Conservation (phyloP, 2,113 vertebrate genomes). For the Puntigrus tetrazona region DNA sequence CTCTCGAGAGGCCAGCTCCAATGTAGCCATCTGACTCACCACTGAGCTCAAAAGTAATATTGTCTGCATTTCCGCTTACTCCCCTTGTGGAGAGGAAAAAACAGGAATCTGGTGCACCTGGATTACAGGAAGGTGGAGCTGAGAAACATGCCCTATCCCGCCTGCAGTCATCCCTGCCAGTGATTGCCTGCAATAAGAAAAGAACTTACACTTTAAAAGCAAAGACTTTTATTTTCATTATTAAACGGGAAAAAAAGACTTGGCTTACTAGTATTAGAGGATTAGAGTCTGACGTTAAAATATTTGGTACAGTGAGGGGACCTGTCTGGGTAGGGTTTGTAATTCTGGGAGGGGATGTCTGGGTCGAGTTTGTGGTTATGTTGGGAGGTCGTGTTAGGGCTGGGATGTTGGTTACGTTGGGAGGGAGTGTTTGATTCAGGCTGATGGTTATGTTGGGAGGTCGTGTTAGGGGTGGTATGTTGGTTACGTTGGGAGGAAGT, state of each 20-base stretch:
- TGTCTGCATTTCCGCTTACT: neutral
- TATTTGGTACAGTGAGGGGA: neutral
- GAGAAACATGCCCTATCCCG: constrained; percentile 35
- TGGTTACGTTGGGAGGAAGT: neutral
- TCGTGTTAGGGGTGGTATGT: neutral
- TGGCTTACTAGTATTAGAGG: too few species aligned
- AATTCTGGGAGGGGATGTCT: neutral
- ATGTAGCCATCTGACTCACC: constrained; percentile 57
- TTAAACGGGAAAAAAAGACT: neutral
- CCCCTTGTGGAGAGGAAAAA: constrained; percentile 43
- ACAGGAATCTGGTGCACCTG: neutral
- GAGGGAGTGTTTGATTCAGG: neutral
- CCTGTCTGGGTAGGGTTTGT: neutral
- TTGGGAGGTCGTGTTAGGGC: too few species aligned
- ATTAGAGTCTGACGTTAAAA: too few species aligned
- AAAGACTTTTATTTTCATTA: neutral
- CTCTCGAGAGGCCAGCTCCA: constrained; percentile 4
- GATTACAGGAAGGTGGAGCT: constrained; percentile 49
- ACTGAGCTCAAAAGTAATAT: constrained; percentile 45
- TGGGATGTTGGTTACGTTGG: neutral
- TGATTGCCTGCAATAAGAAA: constrained; percentile 10
- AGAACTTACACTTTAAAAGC: neutral
- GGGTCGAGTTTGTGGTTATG: neutral
- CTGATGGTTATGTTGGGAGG: neutral
- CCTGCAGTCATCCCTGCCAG: constrained; percentile 1